Conservation (phyloP, 2,113 vertebrate genomes). For the Chionodraco myersi region DNA sequence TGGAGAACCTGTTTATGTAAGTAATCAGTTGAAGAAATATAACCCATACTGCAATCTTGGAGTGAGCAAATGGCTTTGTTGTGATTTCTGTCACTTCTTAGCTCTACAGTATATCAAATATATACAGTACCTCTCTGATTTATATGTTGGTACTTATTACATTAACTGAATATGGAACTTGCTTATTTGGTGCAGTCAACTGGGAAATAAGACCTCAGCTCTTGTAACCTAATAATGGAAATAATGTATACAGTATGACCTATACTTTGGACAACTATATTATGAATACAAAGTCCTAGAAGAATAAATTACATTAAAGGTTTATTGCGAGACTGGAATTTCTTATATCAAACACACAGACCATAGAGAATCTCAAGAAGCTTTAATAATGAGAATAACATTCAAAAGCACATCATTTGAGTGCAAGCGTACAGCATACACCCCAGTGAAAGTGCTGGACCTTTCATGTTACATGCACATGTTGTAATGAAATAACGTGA, state of each 20-base stretch:
- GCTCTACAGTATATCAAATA: conserved; percentile 52
- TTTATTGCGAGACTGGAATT: conserved; percentile 35
- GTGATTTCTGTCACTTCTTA: conserved; percentile 48
- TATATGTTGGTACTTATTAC: conserved; percentile 47
- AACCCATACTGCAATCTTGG: not conserved
- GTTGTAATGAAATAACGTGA: not conserved
- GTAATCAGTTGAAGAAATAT: conserved; percentile 16
- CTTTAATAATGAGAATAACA: conserved; percentile 8
- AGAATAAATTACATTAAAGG: conserved; percentile 69
- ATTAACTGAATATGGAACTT: conserved; percentile 60
- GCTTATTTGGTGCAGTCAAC: conserved; percentile 70
- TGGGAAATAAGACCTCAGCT: conserved; percentile 75
- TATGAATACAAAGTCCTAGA: conserved; percentile 53
- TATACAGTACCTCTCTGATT: conserved; percentile 37
- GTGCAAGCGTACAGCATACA: conserved; percentile 1
- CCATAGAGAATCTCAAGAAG: conserved; percentile 4
- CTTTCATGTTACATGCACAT: not conserved
- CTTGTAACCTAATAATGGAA: conserved; percentile 61
- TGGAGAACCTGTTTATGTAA: not conserved
- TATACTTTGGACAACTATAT: conserved; percentile 53
- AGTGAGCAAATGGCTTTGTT: conserved; percentile 12
- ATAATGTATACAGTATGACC: conserved; percentile 50
- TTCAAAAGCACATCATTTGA: not conserved
- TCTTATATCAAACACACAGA: conserved; percentile 13
- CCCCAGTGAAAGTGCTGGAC: not conserved